Evolutionary conservation across 2,113 vertebrate species (phyloP).

Genomic region (Platysternon megacephalum): DNA sequence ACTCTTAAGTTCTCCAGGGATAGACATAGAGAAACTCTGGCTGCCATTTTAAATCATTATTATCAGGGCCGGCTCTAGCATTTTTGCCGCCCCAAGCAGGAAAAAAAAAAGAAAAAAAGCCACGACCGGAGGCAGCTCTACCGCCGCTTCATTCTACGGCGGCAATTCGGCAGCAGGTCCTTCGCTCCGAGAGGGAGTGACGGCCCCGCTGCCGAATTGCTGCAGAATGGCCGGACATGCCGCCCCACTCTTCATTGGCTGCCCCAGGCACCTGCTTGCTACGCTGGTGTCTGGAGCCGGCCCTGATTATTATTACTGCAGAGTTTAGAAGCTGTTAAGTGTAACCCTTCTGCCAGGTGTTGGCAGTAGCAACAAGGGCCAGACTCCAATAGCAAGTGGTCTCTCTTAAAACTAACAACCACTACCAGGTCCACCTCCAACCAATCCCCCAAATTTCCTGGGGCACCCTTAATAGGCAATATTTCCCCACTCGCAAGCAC

Average conservation of each 20-base stretch:
- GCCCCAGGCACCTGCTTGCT: too few relatives aligned
- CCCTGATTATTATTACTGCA: neutral
- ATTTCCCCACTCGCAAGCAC: neutral
- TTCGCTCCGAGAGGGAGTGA: too few relatives aligned
- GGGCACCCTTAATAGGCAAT: neutral
- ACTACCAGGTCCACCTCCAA: neutral
- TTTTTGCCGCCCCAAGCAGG: too few relatives aligned
- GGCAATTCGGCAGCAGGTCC: too few relatives aligned
- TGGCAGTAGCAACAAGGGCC: neutral
- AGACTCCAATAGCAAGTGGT: neutral
- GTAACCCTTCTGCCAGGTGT: neutral
- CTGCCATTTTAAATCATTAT: neutral
- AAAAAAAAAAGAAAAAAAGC: too few relatives aligned
- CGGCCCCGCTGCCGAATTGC: too few relatives aligned
- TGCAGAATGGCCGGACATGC: too few relatives aligned
- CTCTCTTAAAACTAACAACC: neutral
- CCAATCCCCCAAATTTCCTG: neutral
- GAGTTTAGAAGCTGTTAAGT: neutral
- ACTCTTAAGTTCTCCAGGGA: neutral
- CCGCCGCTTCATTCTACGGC: too few relatives aligned
- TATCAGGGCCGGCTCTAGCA: too few relatives aligned
- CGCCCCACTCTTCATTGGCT: too few relatives aligned
- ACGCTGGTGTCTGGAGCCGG: too few relatives aligned
- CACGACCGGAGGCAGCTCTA: too few relatives aligned
- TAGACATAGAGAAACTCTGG: neutral